These are phyloP conservation scores for Chymomyza caudatula DNA, from an alignment of 2,888 invertebrate species.

Conservation along the genomic window DNA sequence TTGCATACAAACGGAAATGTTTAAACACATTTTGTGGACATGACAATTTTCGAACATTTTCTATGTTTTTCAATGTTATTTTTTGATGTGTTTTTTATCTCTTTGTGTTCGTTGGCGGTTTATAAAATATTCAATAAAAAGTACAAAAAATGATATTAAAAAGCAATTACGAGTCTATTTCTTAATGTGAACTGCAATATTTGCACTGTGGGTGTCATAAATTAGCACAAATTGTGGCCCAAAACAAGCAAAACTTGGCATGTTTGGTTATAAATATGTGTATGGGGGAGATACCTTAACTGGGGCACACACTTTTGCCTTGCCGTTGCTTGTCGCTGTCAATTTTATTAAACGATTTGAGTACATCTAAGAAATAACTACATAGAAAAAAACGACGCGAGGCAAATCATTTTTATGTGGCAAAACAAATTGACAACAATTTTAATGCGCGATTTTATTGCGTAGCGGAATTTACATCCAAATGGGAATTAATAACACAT, in stretches of 20 bases:
- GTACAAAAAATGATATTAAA: constrained; percentile 33
- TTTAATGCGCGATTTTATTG: constrained; percentile 29
- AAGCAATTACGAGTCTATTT: constrained; percentile 43
- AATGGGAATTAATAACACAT: constrained; percentile 32
- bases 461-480: background rate
- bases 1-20: too few species aligned
- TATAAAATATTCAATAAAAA: background rate
- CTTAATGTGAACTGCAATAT: constrained; percentile 2
- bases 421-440: constrained; percentile 54
- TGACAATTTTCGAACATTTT: background rate
- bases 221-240: background rate
- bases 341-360: constrained; percentile 67
- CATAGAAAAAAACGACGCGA: constrained; percentile 18
- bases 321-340: constrained; percentile 56
- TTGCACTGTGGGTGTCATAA: background rate
- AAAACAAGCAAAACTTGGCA: background rate
- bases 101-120: background rate
- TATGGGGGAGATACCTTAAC: constrained; percentile 27
- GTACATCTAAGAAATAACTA: constrained; percentile 35
- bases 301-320: constrained; percentile 40
- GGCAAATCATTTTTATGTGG: constrained; percentile 52
- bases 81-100: background rate
- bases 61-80: background rate
- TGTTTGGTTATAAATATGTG: background rate
- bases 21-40: background rate